A percentile compares a stretch with the other conserved stretches of the same genome.
Evolutionary conservation across 1,140 invertebrate genomes (phyloP).

Genomic region (Drosophila truncata): DNA sequence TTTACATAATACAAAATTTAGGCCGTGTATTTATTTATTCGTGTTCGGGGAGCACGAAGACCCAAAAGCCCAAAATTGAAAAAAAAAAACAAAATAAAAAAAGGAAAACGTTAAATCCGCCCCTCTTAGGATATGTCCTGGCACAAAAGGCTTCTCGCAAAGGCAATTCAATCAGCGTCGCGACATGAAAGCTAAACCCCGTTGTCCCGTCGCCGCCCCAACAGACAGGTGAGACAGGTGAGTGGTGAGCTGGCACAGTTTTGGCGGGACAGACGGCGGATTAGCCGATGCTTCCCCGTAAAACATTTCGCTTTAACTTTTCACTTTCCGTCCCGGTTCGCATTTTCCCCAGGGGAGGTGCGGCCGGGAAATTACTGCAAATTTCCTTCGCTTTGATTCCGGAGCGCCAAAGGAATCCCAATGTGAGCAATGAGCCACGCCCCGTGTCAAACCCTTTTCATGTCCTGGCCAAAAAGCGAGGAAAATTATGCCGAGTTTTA

Average conservation of each 20-base stretch:
- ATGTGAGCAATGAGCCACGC: slow-evolving; percentile 43
- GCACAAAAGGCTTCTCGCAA: slow-evolving; percentile 49
- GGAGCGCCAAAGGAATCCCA: slow-evolving; percentile 51
- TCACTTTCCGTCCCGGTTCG: slow-evolving; percentile 19
- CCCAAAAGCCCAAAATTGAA: slow-evolving; percentile 49
- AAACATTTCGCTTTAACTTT: slow-evolving; percentile 51
- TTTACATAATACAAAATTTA: slow-evolving; percentile 79
- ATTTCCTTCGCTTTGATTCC: slow-evolving; percentile 48
- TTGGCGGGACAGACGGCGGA: slow-evolving; percentile 32
- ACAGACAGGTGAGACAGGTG: slow-evolving; percentile 45
- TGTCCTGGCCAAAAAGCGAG: slow-evolving; percentile 48
- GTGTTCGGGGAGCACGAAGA: slow-evolving; percentile 9
- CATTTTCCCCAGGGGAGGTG: slow-evolving; percentile 11
- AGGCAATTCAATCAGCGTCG: slow-evolving; percentile 78
- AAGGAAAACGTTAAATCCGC: slow-evolving; percentile 8
- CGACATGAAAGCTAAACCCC: slow-evolving; percentile 71
- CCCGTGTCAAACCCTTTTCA: slow-evolving; percentile 78
- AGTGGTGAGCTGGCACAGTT: slow-evolving; percentile 36
- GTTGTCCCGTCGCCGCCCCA: slow-evolving; percentile 28
- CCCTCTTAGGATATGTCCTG: slow-evolving; percentile 13
- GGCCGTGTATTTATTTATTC: slow-evolving; percentile 70
- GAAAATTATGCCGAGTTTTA: slow-evolving; percentile 56
- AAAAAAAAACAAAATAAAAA: slow-evolving; percentile 33
- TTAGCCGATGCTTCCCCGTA: slow-evolving; percentile 31
- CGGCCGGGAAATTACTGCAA: slow-evolving; percentile 36